Evolutionary conservation across 2,888 invertebrate species (phyloP).

Genomic region (Halictus ligatus): DNA sequence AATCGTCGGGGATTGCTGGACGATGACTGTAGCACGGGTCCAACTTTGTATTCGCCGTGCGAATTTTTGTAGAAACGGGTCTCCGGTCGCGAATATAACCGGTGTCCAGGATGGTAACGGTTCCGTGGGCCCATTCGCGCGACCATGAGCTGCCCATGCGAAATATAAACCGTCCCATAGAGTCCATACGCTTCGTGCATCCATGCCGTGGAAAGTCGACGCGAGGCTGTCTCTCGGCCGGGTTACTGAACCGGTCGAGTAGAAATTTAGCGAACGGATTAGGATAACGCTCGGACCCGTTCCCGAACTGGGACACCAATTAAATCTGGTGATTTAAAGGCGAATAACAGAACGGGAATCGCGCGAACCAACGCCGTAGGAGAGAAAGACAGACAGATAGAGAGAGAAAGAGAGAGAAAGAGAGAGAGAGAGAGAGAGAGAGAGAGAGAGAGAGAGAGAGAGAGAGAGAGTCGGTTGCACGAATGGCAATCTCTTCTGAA

Average conservation of each 20-base stretch:
- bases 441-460: too few relatives aligned
- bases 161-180: constrained; percentile 3
- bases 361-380: background rate
- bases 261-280: constrained; percentile 49
- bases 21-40: background rate
- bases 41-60: constrained; percentile 38
- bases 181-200: constrained; percentile 31
- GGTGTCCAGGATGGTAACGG: constrained; percentile 56
- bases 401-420: too few relatives aligned
- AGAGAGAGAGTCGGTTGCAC: background rate
- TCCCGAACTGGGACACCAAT: constrained; percentile 22
- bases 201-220: constrained; percentile 31
- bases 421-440: background rate
- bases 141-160: constrained; percentile 21
- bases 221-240: constrained; percentile 1
- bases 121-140: constrained; percentile 35
- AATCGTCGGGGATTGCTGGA: background rate
- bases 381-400: background rate
- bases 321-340: constrained; percentile 25
- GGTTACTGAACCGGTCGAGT: constrained; percentile 41
- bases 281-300: constrained; percentile 10
- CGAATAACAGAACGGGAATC: background rate
- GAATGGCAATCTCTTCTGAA: constrained; percentile 8
- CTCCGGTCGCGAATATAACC: constrained; percentile 29
- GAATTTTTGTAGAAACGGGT: constrained; percentile 40